Conservation (phyloP, 2,113 vertebrate genomes). For the Chiloscyllium plagiosum region DNA sequence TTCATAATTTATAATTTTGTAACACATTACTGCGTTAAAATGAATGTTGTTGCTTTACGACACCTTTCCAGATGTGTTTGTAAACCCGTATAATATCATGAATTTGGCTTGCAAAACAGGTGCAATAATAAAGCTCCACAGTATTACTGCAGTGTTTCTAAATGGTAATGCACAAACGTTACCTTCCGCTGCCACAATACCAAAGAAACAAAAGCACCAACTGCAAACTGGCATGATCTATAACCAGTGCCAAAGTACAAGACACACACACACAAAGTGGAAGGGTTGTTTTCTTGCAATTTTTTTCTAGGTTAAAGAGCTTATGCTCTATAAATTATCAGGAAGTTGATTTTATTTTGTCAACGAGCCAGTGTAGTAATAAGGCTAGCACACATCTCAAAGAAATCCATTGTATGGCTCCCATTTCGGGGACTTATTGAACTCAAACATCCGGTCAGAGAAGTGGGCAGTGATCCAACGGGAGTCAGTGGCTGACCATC, state of each 20-base stretch:
- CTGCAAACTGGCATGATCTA: not conserved
- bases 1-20: not conserved
- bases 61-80: not conserved
- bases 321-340: not conserved
- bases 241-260: not conserved
- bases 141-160: not conserved
- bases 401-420: conserved; percentile 98
- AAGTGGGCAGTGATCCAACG: conserved; percentile 75
- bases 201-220: not conserved
- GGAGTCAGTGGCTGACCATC: conserved; percentile 64
- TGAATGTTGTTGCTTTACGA: not conserved
- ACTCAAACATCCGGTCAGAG: conserved; percentile 64
- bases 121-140: not conserved
- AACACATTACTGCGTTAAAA: not conserved
- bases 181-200: not conserved
- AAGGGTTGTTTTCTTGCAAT: conserved; percentile 3
- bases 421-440: conserved; percentile 71
- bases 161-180: not conserved
- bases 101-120: not conserved
- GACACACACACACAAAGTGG: not conserved
- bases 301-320: not conserved
- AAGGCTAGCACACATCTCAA: conserved; percentile 97
- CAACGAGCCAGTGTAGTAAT: conserved; percentile 91
- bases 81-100: conserved; percentile 24
- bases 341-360: conserved; percentile 40